A percentile compares a stretch with the other conserved stretches of the same genome.
These are phyloP conservation scores for Scyliorhinus canicula DNA, from an alignment of 2,797 vertebrate genomes.

Conservation along the genomic window DNA sequence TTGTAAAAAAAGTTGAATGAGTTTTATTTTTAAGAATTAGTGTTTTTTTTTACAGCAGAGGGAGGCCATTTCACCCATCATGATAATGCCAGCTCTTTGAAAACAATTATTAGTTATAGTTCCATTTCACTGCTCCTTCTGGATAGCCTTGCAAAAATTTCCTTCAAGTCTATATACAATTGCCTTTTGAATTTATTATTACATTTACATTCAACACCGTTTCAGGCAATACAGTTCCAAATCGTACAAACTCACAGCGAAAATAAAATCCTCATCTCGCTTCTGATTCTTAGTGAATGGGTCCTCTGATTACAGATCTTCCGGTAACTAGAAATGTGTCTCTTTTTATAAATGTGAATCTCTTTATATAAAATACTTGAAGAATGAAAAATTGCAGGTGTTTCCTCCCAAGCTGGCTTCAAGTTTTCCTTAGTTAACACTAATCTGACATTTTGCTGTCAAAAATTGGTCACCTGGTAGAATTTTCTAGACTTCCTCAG, in stretches of 20 bases:
- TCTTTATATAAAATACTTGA: neutral
- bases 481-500: neutral
- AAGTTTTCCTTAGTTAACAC: neutral
- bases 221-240: neutral
- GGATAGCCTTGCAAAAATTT: neutral
- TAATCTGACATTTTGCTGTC: neutral
- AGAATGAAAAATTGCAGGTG: neutral
- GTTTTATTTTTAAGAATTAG: neutral
- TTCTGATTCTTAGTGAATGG: neutral
- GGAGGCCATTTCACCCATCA: neutral
- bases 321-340: neutral
- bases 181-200: neutral
- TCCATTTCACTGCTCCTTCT: neutral
- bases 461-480: neutral
- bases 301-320: neutral
- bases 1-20: neutral
- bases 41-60: neutral
- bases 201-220: neutral
- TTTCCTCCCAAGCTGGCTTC: neutral
- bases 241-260: neutral
- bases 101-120: neutral
- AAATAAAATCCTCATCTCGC: neutral
- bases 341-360: too few relatives aligned
- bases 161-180: neutral
- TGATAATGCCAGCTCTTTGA: neutral